A percentile compares a stretch with the other conserved stretches of the same genome.
phyloP scores from a whole-genome alignment of 1,140 invertebrate species.

The Trinorchestia longiramus region DNA sequence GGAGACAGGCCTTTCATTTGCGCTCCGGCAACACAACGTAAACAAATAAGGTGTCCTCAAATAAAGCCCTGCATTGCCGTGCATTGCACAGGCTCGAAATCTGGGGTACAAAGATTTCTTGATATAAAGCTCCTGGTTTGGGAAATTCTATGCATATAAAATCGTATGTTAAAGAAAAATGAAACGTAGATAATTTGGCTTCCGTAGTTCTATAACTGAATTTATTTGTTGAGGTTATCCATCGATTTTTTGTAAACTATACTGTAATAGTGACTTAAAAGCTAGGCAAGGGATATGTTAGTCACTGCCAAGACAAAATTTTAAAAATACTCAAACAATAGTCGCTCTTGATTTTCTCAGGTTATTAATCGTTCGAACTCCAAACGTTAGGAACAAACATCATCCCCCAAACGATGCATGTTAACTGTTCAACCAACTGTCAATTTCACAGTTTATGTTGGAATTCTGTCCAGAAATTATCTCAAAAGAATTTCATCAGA shows the following conservation, averaged over 20 bases:
- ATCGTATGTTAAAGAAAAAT: not conserved
- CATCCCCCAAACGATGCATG: not conserved
- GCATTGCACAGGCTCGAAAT: not conserved
- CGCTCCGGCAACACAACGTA: not conserved
- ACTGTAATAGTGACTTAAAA: not conserved
- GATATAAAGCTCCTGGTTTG: not conserved
- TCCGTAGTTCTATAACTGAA: no score
- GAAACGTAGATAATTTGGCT: not conserved
- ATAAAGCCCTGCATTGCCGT: not conserved
- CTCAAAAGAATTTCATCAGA: not conserved
- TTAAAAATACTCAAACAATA: not conserved
- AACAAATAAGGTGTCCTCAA: not conserved
- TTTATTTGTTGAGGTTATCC: not conserved
- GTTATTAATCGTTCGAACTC: not conserved
- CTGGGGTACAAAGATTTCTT: no score
- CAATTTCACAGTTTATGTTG: not conserved
- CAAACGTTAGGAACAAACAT: not conserved
- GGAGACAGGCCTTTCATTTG: not conserved
- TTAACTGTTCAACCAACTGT: not conserved
- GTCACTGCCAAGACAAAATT: not conserved
- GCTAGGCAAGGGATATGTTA: not conserved
- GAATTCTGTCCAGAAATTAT: not conserved
- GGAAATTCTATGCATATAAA: no score
- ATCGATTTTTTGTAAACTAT: not conserved
- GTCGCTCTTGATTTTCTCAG: not conserved